Evolutionary conservation across 1,140 invertebrate genomes (phyloP).

Genomic region (Euura saliciscinereae): DNA sequence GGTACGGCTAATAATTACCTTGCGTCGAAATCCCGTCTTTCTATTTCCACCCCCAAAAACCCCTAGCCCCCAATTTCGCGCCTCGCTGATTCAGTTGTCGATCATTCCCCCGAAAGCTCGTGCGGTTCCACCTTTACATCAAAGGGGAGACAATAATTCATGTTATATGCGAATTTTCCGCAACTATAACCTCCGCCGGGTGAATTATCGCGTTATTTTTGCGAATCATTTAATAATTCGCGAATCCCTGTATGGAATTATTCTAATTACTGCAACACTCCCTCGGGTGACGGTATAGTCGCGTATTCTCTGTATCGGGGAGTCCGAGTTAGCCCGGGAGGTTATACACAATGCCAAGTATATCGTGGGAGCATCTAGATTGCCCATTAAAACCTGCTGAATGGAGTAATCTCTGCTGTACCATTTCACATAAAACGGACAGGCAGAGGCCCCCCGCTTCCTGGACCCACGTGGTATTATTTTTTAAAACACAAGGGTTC

Average conservation of each 20-base stretch:
- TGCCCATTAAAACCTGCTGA: conserved; percentile 43
- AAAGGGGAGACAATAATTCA: not conserved
- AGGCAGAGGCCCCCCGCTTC: not conserved
- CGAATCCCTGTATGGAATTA: not conserved
- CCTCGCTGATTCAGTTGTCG: conserved; percentile 3
- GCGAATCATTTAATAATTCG: too few relatives aligned
- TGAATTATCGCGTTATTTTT: too few relatives aligned
- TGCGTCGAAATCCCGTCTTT: not conserved
- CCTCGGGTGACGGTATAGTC: not conserved
- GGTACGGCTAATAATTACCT: conserved; percentile 44
- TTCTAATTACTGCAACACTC: not conserved
- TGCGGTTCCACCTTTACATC: not conserved
- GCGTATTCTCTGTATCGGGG: conserved; percentile 25
- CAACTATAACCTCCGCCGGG: too few relatives aligned
- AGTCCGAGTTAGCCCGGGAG: conserved; percentile 29
- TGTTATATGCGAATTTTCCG: not conserved
- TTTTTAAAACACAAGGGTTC: conserved; percentile 33
- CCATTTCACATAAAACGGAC: conserved; percentile 3
- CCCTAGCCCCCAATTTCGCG: not conserved
- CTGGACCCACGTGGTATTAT: not conserved
- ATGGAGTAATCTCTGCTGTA: conserved; percentile 24
- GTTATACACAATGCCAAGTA: conserved; percentile 17
- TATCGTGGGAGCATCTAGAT: conserved; percentile 37
- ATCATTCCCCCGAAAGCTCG: not conserved
- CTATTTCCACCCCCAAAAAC: not conserved